These are phyloP conservation scores for Gorsachius magnificus DNA, from an alignment of 2,797 vertebrate species.

Conservation along the genomic window DNA sequence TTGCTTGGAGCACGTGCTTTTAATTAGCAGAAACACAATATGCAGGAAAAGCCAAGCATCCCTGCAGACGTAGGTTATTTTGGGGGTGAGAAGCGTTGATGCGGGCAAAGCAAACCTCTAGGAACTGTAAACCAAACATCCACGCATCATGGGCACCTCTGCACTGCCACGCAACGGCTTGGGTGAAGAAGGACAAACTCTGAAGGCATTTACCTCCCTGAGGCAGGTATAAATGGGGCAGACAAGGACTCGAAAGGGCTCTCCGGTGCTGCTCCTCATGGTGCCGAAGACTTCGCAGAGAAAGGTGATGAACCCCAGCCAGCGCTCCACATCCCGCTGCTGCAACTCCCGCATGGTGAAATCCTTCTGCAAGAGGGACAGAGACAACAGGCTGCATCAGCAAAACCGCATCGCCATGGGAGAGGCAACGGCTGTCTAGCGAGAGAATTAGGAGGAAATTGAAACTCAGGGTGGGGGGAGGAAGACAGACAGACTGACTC, in stretches of 20 bases:
- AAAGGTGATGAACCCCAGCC: slow-evolving; percentile 98
- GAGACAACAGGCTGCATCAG: slow-evolving; percentile 55
- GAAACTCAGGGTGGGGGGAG: not conserved
- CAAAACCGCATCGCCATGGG: not conserved
- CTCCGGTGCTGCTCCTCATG: slow-evolving; percentile 93
- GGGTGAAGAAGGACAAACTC: not conserved
- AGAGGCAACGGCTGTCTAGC: not conserved
- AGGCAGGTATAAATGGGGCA: slow-evolving; percentile 98
- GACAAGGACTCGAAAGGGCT: slow-evolving; percentile 95
- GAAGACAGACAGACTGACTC: slow-evolving; percentile 43
- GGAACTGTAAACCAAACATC: not conserved
- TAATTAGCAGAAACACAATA: not conserved
- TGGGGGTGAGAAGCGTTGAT: not conserved
- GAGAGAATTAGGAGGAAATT: slow-evolving; percentile 41
- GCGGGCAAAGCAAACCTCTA: not conserved
- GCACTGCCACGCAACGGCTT: fast-evolving
- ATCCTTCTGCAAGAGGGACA: slow-evolving; percentile 84
- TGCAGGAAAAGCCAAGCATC: not conserved
- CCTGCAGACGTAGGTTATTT: not conserved
- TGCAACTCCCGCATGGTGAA: slow-evolving; percentile 90
- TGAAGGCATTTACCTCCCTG: slow-evolving; percentile 82
- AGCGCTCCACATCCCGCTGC: slow-evolving; percentile 90
- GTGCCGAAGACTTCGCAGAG: slow-evolving; percentile 95
- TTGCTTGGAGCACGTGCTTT: not conserved
- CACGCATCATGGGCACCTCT: fast-evolving